Evolutionary conservation across 2,797 vertebrate species (phyloP), one percentile per base, ranked within the genome.

Genomic region (Etheostoma perlongum): DNA sequence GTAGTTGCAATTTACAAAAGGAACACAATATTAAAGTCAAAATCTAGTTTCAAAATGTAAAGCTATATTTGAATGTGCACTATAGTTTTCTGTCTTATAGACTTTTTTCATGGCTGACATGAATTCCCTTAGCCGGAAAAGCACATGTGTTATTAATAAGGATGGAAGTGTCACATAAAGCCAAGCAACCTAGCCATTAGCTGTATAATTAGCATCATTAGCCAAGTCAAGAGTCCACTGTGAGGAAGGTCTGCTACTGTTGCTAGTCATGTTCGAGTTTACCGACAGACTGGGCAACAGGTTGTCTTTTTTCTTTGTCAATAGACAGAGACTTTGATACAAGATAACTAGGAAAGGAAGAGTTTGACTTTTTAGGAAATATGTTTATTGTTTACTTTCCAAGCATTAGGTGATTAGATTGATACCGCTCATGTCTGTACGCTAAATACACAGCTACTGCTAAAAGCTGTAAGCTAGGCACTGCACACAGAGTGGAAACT

Each of bases 361-460:
- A 42, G 25, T 73, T 48, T 48, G 64, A 53, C 48, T 30, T 83
- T n/a, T 18, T 16, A 53, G 77, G 46, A 52, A 62, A 23, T 47
- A 33, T n/a, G n/a, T 33, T 33, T 49, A 44, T 52, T 19, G 14
- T 25, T 75, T 48, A 78, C n/a, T 66, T 44, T 44, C 14, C 2
- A 23, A 0, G 30, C 48, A n/a, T 27, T n/a, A 57, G 10, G 60
- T 55, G n/a, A 51, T 11, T 62, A 53, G 18, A 63, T 25, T 25
- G 11, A 55, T 52, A 27, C 25, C 25, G 2, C 61, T 8, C 30
- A 9, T n/a, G 66, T 46, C 8, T 69, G 44, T 65, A 47, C 5
- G 4, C 12, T 40, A 18, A 48, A 46, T n/a, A 16, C 40, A 36
- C 46, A 55, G 55, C 44, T 48, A 52, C 15, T 10, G 1, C 19